These are phyloP conservation scores for Serranus cabrilla DNA, from an alignment of 2,797 vertebrate genomes.

Conservation along the genomic window DNA sequence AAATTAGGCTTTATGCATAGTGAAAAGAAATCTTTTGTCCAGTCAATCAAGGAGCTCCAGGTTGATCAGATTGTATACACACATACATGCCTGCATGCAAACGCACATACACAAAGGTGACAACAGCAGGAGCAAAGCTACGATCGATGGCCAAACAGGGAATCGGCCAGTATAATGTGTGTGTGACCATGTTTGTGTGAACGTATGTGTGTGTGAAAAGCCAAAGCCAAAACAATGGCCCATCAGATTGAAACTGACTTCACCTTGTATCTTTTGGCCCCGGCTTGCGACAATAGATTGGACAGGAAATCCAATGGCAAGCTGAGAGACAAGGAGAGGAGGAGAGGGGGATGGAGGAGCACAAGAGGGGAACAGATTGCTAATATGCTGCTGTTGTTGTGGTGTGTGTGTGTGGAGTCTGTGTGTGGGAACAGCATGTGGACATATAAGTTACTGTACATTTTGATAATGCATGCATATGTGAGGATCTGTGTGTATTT, in stretches of 20 bases:
- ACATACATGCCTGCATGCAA: not conserved
- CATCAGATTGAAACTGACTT: conserved; percentile 95
- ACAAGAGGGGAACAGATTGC: conserved; percentile 81
- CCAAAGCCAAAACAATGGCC: conserved; percentile 88
- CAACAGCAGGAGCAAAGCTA: conserved; percentile 69
- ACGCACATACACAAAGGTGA: conserved; percentile 81
- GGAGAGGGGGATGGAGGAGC: conserved; percentile 72
- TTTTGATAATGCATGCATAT: not conserved
- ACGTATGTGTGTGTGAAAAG: conserved; percentile 54
- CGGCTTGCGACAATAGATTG: conserved; percentile 90
- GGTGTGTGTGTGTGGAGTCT: conserved; percentile 6
- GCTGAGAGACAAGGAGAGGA: conserved; percentile 83
- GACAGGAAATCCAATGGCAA: conserved; percentile 92
- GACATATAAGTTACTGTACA: conserved; percentile 18
- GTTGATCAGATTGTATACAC: conserved; percentile 54
- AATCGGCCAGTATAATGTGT: conserved; percentile 72
- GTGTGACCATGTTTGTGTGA: conserved; percentile 32
- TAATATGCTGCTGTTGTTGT: conserved; percentile 80
- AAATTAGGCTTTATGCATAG: not conserved
- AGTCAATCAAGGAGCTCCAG: conserved; percentile 73
- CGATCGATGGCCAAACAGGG: conserved; percentile 86
- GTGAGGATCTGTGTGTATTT: not conserved
- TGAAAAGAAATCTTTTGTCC: not conserved
- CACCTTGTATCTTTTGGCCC: conserved; percentile 92
- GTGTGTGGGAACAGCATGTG: conserved; percentile 37